A percentile compares a stretch with the other conserved stretches of the same genome.
Conservation (phyloP, 2,888 invertebrate genomes). For the Flabesymbios commensalis region DNA sequence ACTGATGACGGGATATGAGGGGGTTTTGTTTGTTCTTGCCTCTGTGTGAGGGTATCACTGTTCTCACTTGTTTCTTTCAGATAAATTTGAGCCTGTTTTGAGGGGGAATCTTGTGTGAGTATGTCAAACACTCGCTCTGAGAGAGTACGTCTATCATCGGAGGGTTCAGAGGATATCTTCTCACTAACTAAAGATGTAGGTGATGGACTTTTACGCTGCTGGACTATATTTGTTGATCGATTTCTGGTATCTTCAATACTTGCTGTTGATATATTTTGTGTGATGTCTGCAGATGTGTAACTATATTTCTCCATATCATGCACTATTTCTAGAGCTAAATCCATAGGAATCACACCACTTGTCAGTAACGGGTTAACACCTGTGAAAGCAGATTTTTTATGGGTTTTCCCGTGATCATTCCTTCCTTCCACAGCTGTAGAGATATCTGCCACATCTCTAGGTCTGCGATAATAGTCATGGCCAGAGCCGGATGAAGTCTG, state of each 20-base stretch:
- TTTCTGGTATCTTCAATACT: too few relatives aligned
- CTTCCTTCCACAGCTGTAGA: not conserved
- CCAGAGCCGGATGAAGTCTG: not conserved
- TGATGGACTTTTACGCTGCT: too few relatives aligned
- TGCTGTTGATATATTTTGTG: too few relatives aligned
- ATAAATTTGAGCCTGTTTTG: conserved; percentile 45
- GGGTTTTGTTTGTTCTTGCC: too few relatives aligned
- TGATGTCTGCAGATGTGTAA: too few relatives aligned
- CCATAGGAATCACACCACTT: conserved; percentile 19
- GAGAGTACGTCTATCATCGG: too few relatives aligned
- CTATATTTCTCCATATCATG: too few relatives aligned
- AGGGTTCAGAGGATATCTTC: too few relatives aligned
- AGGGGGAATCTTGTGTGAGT: conserved; percentile 42
- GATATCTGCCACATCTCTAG: not conserved
- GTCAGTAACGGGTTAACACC: conserved; percentile 13
- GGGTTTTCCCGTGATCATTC: not conserved
- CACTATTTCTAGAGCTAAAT: conserved; percentile 22
- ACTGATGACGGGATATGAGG: too few relatives aligned
- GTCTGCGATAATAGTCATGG: not conserved
- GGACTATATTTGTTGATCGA: too few relatives aligned
- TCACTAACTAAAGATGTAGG: too few relatives aligned
- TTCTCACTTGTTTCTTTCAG: conserved; percentile 39
- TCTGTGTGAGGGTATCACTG: too few relatives aligned
- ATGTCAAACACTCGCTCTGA: conserved; percentile 43
- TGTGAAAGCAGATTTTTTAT: not conserved